A percentile compares a stretch with the other conserved stretches of the same genome.
These are phyloP conservation scores for Icerya purchasi DNA, from an alignment of 2,888 invertebrate species.

Conservation along the genomic window DNA sequence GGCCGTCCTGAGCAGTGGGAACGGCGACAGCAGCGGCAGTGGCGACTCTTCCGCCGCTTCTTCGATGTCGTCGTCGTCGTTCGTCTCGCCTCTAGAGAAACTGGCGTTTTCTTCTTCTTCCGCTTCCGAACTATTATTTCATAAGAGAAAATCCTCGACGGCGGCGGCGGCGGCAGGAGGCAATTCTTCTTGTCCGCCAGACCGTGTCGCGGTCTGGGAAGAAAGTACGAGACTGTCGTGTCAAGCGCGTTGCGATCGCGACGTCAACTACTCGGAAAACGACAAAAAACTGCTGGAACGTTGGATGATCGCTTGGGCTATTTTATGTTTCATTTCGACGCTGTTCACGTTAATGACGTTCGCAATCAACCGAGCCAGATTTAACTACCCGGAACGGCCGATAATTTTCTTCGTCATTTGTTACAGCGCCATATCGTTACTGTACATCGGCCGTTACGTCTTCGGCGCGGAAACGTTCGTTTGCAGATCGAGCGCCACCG, in stretches of 20 bases:
- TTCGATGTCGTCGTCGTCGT: not conserved
- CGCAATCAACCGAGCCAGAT: conserved; percentile 68
- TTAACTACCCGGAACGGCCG: conserved; percentile 80
- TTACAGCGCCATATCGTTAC: conserved; percentile 56
- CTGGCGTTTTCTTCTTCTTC: not conserved
- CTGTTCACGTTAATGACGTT: conserved; percentile 67
- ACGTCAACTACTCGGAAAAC: conserved; percentile 40
- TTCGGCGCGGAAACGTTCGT: conserved; percentile 28
- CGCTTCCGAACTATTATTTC: conserved; percentile 23
- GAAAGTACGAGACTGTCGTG: conserved; percentile 22
- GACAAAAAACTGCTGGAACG: conserved; percentile 34
- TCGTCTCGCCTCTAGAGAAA: not conserved
- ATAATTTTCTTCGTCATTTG: conserved; percentile 75
- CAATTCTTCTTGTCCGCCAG: conserved; percentile 29
- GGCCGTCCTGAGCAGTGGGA: not conserved
- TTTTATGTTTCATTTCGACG: conserved; percentile 57
- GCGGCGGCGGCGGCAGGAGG: not conserved
- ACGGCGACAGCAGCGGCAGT: not conserved
- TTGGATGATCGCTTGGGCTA: conserved; percentile 56
- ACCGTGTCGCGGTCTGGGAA: not conserved
- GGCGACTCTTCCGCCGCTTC: not conserved
- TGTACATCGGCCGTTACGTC: conserved; percentile 46
- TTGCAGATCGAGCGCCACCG: conserved; percentile 25
- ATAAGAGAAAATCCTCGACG: conserved; percentile 15
- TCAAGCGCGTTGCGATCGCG: conserved; percentile 38